Evolutionary conservation across 1,140 invertebrate genomes (phyloP).

Genomic region (Dinoponera quadriceps): DNA sequence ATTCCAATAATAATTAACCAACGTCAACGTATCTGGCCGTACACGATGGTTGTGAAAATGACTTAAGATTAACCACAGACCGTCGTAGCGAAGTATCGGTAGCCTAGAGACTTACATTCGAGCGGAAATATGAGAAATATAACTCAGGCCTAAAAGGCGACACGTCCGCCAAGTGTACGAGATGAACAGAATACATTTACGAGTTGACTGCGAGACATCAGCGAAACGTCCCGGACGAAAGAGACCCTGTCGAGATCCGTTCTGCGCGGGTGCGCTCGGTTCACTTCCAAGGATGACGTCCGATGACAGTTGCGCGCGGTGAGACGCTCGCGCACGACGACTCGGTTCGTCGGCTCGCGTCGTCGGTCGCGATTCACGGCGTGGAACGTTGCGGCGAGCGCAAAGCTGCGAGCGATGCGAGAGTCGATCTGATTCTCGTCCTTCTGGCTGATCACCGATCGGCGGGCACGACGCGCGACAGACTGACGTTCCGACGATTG

Average conservation of each 20-base stretch:
- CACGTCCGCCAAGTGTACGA: background rate
- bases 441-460: background rate
- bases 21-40: background rate
- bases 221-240: background rate
- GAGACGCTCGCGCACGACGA: conserved; percentile 13
- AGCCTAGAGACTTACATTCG: conserved; percentile 15
- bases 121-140: background rate
- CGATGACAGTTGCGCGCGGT: conserved; percentile 23
- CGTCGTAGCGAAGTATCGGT: too few species aligned
- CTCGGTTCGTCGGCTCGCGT: conserved; percentile 2
- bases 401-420: background rate
- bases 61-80: background rate
- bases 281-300: background rate
- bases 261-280: too few species aligned
- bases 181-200: background rate
- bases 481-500: background rate
- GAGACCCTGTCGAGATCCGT: too few species aligned
- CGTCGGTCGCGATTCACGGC: background rate
- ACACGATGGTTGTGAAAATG: background rate
- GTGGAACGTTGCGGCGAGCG: background rate
- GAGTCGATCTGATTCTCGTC: background rate
- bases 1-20: background rate
- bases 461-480: background rate
- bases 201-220: background rate
- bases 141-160: background rate